Evolutionary conservation across 2,888 invertebrate genomes (phyloP).

Genomic region (Drosophila sordidula): DNA sequence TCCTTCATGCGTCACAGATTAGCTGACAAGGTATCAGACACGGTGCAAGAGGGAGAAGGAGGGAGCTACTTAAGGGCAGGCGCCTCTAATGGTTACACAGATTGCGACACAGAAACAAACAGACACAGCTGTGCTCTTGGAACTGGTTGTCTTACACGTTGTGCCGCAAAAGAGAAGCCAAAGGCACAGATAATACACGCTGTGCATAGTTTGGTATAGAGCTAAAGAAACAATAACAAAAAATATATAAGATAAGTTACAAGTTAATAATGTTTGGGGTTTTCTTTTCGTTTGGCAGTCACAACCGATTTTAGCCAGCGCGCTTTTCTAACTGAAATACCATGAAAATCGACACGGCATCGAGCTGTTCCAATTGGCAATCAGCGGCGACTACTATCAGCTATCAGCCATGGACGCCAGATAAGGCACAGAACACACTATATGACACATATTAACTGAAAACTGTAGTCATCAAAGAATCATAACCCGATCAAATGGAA

Average conservation of each 20-base stretch:
- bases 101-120: too few species aligned
- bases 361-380: conserved; percentile 60
- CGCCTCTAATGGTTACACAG: too few species aligned
- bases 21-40: too few species aligned
- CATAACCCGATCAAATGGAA: conserved; percentile 28
- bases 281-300: conserved; percentile 1
- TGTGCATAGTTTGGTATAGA: conserved; percentile 25
- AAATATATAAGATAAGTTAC: too few species aligned
- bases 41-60: background rate
- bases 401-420: conserved; percentile 18
- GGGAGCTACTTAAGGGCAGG: too few species aligned
- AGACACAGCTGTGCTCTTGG: background rate
- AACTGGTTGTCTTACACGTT: conserved; percentile 39
- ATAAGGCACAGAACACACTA: conserved; percentile 44
- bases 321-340: conserved; percentile 42
- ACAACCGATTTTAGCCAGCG: conserved; percentile 45
- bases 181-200: conserved; percentile 21
- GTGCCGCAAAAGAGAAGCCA: conserved; percentile 28
- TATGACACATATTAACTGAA: conserved; percentile 38
- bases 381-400: conserved; percentile 58
- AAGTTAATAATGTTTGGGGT: background rate
- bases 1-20: too few species aligned
- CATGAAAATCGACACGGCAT: conserved; percentile 23
- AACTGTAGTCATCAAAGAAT: conserved; percentile 16
- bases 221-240: background rate